Evolutionary conservation across 2,113 vertebrate species (phyloP), one percentile per base, ranked within the genome.

Genomic region (Mus spicilegus): DNA sequence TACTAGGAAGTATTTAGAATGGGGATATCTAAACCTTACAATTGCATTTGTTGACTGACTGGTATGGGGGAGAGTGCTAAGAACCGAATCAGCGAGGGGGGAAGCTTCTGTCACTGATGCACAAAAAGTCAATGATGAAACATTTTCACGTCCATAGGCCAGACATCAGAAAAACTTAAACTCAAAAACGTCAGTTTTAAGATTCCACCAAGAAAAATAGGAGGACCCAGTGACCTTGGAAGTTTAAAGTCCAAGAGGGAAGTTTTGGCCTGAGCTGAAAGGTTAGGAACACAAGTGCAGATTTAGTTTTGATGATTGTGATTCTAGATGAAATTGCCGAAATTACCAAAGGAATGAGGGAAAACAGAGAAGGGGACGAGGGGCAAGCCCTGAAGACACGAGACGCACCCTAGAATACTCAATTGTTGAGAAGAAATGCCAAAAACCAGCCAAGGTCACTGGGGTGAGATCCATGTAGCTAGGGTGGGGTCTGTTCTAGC

Each of bases 131-230:
- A 14, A 22, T 61, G 36, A 39, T 73, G 2, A 61, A 58, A 61
- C 12, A 9, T 78, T 95, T 77, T 90, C n/a, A 67, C 36, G 17
- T 51, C 51, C 39, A 86, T 30, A 86, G 24, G 42, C 56, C 30
- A 92, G 89, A 89, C 75, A 90, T 87, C 36, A 87, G 51, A 82
- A 67, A 7, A 63, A 49, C 13, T 86, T 81, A 77, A 77, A 92
- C 10, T 76, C 73, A 46, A 65, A 20, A 42, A 22, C 63, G 51
- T 56, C 58, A 87, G 28, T 51, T 81, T 85, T 46, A 19, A 78
- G 33, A 89, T 70, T 85, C 75, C 24, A 63, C 8, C 39, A 89
- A 36, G 28, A 77, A 81, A 81, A 33, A 46, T 58, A 22, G 10
- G n/a, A 91, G 61, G 39, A 6, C 9, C 9, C 36, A 28, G 0